Evolutionary conservation across 1,140 invertebrate genomes (phyloP).

Genomic region (Palaemon carinicauda): DNA sequence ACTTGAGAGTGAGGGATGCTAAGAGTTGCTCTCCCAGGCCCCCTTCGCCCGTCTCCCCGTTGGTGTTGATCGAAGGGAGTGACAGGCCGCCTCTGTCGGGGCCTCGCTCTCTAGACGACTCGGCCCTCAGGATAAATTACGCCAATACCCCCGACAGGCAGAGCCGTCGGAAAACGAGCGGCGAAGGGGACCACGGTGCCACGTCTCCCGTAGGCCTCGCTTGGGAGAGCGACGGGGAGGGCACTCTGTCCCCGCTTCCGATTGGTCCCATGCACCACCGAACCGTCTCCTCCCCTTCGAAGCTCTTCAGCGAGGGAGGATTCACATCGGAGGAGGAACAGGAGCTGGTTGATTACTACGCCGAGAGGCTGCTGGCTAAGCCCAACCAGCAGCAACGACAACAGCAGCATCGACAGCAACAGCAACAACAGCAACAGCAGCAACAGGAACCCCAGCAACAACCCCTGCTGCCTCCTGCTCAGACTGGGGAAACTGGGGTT

Average conservation of each 20-base stretch:
- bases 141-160: constrained; percentile 3
- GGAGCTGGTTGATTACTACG: constrained; percentile 53
- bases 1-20: constrained; percentile 65
- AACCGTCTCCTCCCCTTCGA: constrained; percentile 81
- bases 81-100: constrained; percentile 57
- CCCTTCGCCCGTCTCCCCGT: constrained; percentile 52
- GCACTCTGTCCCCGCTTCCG: constrained; percentile 42
- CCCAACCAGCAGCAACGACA: constrained; percentile 9
- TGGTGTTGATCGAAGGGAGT: constrained; percentile 55
- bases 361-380: background rate
- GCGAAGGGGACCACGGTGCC: constrained; percentile 60
- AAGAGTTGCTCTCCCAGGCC: constrained; percentile 62
- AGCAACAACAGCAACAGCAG: background rate
- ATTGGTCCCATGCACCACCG: constrained; percentile 70
- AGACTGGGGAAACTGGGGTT: background rate
- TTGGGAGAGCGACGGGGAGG: constrained; percentile 63
- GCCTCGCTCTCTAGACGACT: constrained; percentile 61
- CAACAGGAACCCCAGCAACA: background rate
- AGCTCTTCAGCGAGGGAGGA: constrained; percentile 66
- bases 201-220: constrained; percentile 59
- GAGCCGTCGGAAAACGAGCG: constrained; percentile 44
- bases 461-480: too few species aligned
- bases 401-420: background rate
- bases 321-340: constrained; percentile 60
- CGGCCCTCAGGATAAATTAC: constrained; percentile 50